A percentile compares a stretch with the other conserved stretches of the same genome.
Evolutionary conservation across 1,140 invertebrate species (phyloP).

Genomic region (Atopsyche davidsoni): DNA sequence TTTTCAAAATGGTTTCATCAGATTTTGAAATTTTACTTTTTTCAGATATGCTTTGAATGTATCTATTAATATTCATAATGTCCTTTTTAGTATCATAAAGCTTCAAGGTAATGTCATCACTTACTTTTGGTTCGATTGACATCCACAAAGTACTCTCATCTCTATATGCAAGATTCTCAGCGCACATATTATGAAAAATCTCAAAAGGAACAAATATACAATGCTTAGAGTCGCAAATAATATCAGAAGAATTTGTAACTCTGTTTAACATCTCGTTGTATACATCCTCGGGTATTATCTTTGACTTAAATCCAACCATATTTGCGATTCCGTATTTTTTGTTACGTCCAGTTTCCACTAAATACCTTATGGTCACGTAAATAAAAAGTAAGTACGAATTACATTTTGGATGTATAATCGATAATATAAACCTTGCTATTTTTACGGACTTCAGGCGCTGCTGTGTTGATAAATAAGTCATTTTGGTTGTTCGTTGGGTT

Average conservation of each 20-base stretch:
- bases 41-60: too few relatives aligned
- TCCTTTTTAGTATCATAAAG: slow-evolving; percentile 4
- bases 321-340: slow-evolving; percentile 12
- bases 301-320: slow-evolving; percentile 10
- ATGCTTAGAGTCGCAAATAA: slow-evolving; percentile 16
- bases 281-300: slow-evolving; percentile 21
- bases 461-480: neutral
- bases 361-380: slow-evolving; percentile 18
- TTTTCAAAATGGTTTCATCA: too few relatives aligned
- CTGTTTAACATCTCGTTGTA: slow-evolving; percentile 9
- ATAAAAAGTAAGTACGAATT: slow-evolving; percentile 21
- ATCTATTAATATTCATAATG: slow-evolving; percentile 9
- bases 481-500: too few relatives aligned
- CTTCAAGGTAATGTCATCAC: neutral
- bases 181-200: slow-evolving; percentile 19
- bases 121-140: slow-evolving; percentile 1
- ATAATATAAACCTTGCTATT: slow-evolving; percentile 11
- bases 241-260: neutral
- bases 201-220: slow-evolving; percentile 19
- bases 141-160: slow-evolving; percentile 25
- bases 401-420: slow-evolving; percentile 15
- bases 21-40: too few relatives aligned
- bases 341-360: slow-evolving; percentile 11
- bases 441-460: neutral
- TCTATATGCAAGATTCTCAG: slow-evolving; percentile 26